phyloP scores from a whole-genome alignment of 2,797 vertebrate genomes.

The Esox masquinongy region DNA sequence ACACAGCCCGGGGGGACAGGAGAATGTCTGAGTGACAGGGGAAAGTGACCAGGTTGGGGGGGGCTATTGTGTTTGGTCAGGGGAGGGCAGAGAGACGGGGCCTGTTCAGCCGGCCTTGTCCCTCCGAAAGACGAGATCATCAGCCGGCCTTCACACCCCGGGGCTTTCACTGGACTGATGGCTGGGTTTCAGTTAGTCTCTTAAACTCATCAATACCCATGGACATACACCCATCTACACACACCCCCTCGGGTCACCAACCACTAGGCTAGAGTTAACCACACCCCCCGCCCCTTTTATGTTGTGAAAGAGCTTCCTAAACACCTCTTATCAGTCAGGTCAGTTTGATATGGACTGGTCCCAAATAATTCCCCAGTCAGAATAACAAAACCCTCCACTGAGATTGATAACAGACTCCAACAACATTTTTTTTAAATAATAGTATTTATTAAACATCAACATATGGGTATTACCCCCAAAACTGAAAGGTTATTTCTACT shows the following conservation, averaged over 20 bases:
- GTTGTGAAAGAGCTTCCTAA: constrained; percentile 7
- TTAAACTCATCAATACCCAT: background rate
- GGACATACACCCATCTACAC: constrained; percentile 22
- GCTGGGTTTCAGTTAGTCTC: background rate
- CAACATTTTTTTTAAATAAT: background rate
- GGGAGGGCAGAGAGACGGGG: constrained; percentile 29
- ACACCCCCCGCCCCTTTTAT: background rate
- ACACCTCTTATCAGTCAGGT: background rate
- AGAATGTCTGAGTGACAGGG: constrained; percentile 70
- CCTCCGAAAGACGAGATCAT: constrained; percentile 37
- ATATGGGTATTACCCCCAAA: too few species aligned
- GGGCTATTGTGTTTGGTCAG: constrained; percentile 71
- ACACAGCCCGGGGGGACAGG: too few species aligned
- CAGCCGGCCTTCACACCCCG: constrained; percentile 38
- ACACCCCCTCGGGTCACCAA: constrained; percentile 23
- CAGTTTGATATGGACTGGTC: background rate
- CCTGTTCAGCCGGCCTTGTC: constrained; percentile 47
- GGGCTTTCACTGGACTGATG: constrained; percentile 13
- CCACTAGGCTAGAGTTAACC: constrained; percentile 26
- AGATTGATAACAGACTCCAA: background rate
- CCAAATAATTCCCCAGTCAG: background rate
- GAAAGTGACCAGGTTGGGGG: constrained; percentile 65
- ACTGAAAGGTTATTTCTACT: too few species aligned
- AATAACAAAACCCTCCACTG: background rate
- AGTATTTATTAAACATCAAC: background rate